These are phyloP conservation scores for Jordanella pulchra DNA, from an alignment of 2,797 vertebrate genomes.

Conservation along the genomic window DNA sequence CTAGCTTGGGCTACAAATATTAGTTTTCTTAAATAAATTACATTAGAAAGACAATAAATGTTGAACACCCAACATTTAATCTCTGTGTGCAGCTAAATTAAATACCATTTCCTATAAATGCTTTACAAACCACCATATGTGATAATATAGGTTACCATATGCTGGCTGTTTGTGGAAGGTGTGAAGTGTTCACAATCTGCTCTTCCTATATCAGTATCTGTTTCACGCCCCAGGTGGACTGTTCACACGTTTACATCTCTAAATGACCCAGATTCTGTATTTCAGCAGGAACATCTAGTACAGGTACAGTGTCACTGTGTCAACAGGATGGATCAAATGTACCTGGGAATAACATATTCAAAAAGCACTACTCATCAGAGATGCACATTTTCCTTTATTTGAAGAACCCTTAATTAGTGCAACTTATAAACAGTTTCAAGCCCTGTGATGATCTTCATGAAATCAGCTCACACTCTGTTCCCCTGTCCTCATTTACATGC, in stretches of 20 bases:
- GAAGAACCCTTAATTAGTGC: neutral
- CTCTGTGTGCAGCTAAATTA: neutral
- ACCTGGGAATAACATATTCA: neutral
- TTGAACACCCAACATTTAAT: no score
- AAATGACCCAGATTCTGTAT: conserved; percentile 41
- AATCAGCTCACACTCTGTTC: neutral
- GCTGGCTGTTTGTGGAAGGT: neutral
- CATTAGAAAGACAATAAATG: neutral
- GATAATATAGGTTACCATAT: conserved; percentile 5
- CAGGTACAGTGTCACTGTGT: conserved; percentile 49
- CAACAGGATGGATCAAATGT: conserved; percentile 5
- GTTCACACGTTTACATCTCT: neutral
- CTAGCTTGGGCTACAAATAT: neutral
- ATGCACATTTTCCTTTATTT: neutral
- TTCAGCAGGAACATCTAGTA: neutral
- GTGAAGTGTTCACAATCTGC: neutral
- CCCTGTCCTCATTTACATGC: neutral
- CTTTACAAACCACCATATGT: neutral
- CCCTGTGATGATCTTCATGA: neutral
- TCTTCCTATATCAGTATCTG: conserved; percentile 15
- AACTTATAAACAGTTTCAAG: neutral
- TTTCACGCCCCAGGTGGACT: conserved; percentile 38
- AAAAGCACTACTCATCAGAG: conserved; percentile 3
- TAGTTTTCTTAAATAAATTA: neutral
- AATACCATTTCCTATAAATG: neutral